Base-by-base conservation (phyloP, 1,140 invertebrate genomes). In the Charaxes varanes region DNA sequence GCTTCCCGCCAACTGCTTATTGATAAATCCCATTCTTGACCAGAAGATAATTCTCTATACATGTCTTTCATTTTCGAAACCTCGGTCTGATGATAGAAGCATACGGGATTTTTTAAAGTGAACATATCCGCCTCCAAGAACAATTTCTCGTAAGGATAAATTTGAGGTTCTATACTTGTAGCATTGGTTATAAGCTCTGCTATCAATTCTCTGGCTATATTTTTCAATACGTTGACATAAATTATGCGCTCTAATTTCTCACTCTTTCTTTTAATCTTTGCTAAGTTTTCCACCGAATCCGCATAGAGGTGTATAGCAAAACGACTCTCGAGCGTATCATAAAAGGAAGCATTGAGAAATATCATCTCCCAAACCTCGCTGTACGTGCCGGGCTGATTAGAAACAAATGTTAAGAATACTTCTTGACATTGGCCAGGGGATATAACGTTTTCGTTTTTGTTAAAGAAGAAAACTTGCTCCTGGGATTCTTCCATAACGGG, bases 381-480 rank as follows among this genome's bases (percentile, higher is more conserved):
- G 24, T 66, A 74, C 13, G 74, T 62, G 6, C 69, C 72, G 5
- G 64, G 56, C 38, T 53, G 48, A 24, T 60, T 58, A 8, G 72
- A 63, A 12, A 77, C 28, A 46, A 76, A 83, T 1, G 65, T 80
- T 28, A 83, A 68, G 14, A 7, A 57, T 28, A 80, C 41, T 14
- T 63, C 35, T 52, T 59, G 76, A 3, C 33, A 52, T 41, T 83
- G 70, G 4, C 79, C 76, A 12, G 79, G 79, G 16, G 43, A 55
- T 13, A 83, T 33, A 1, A 77, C 51, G 46, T 77, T 63, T 67
- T 83, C 76, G 24, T 77, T 80, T 62, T 79, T 80, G 36, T 76
- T 73, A 33, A 83, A 83, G 47, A 73, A 83, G 48, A 80, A 83
- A 4, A 79, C 70, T 61, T 67, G 73, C 15, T 58, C 57, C n/a